Evolutionary conservation across 2,113 vertebrate species (phyloP).

Genomic region (Cygnus buccinator): DNA sequence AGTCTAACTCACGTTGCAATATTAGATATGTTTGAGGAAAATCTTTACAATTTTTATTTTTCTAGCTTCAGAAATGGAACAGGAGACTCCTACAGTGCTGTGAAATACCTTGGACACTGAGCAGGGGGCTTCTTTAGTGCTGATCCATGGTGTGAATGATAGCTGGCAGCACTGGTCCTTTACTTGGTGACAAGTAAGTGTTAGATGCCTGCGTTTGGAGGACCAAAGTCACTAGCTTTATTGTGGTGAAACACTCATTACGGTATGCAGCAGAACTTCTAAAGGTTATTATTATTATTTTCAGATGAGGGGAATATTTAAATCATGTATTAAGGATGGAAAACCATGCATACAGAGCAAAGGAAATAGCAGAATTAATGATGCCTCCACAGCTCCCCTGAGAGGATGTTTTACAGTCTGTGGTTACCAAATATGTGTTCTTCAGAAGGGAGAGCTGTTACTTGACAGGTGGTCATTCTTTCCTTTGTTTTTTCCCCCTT

Average conservation of each 20-base stretch:
- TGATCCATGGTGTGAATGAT: rapidly evolving
- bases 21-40: background rate
- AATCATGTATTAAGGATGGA: background rate
- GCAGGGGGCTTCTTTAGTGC: background rate
- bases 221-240: background rate
- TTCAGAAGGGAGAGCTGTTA: background rate
- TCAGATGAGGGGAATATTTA: background rate
- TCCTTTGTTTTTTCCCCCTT: rapidly evolving
- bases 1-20: background rate
- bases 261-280: background rate
- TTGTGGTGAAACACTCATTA: background rate
- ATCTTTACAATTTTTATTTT: background rate
- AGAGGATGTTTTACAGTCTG: background rate
- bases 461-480: background rate
- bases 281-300: background rate
- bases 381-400: background rate
- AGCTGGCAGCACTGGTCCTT: background rate
- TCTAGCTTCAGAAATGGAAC: background rate
- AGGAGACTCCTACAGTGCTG: background rate
- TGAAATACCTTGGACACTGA: background rate
- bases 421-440: background rate
- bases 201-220: background rate
- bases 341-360: background rate
- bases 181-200: background rate
- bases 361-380: background rate